Base-by-base conservation (phyloP, 2,113 vertebrate genomes). In the Cyrtonyx montezumae region DNA sequence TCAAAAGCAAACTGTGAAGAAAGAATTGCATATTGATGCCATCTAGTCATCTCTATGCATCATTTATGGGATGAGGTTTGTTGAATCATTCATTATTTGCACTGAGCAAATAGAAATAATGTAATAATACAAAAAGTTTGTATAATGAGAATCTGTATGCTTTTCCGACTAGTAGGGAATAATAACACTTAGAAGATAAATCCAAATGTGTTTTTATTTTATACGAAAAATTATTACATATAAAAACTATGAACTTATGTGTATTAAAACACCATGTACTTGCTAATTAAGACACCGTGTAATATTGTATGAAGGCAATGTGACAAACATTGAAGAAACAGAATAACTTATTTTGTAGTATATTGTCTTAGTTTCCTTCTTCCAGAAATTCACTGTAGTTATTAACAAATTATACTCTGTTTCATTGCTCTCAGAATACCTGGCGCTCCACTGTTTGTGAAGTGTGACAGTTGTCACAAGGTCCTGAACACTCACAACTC, bases 1-100 rank as follows among this genome's bases (percentile, higher is more conserved):
- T 97, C 78, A 90, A 95, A 96, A 20, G 13, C 56, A 66, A 97
- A 85, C 91, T 96, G 97, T 95, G 65, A 96, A 98, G 97, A 96
- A 98, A 98, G 97, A 95, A 98, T 7, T 20, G 11, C 18, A 17
- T 7, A 73, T 83, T 36, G 23, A 23, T 62, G 15, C 26, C 61
- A 36, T 13, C 7, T 0, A 53, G 37, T 12, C 19, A 30, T 86
- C 46, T 45, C 15, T 32, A 79, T 76, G 12, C 5, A 69, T 61
- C 9, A 10, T 17, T 53, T 85, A 21, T 58, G 6, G 49, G 7
- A 15, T 42, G n/a, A 40, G 2, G 2, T 22, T 75, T 84, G 11
- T 20, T 73, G 37, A 21, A 67, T 55, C 32, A 58, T 15, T 61
- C 14, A 49, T n/a, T n/a, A 12, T 40, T 74, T 80, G 2, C 58